Evolutionary conservation across 2,113 vertebrate species (phyloP), one percentile per base, ranked within the genome.

Genomic region (Phaethornis superciliosus): DNA sequence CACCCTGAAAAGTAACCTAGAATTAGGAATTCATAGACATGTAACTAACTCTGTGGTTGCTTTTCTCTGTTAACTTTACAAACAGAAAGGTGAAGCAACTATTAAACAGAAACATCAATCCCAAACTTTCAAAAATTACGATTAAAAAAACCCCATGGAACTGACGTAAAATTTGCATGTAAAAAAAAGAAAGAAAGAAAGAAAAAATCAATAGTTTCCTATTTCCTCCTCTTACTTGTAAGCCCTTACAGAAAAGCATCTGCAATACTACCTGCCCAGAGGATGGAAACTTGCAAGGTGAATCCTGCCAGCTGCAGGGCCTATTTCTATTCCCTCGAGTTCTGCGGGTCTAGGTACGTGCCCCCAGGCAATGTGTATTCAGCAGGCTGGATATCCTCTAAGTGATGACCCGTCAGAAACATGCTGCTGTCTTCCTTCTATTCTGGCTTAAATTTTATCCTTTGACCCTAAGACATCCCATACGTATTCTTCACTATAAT

Each of bases 91-190:
- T 9, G 27, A 47, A 55, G 6, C 0, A 0, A 81, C 22, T 21
- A n/a, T 44, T 78, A 44, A 82, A 60, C 14, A 56, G 40, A 68
- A 80, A 67, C 5, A 80, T 7, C 12, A 75, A 68, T 20, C 9
- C 8, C 33, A 55, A 64, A 27, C 4, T 23, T 65, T 21, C 4
- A 85, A 85, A 80, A 64, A 78, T 10, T 12, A 46, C 37, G 1
- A 16, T 22, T 35, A 81, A 75, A 49, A 35, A 6, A 0, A 46
- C 19, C 1, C 1, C 3, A 42, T 1, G 0, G 28, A 74, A 26
- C 10, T 35, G 14, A 46, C 10, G 76, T 46, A n/a, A 63, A 42
- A 47, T 33, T 14, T 63, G 2, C 54, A 62, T 58, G n/a, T n/a
- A n/a, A 32, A n/a, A 56, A 56, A 60, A 23, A 8, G 6, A 51